Evolutionary conservation across 1,140 invertebrate species (phyloP).

Genomic region (Tetramorium parvispinum): DNA sequence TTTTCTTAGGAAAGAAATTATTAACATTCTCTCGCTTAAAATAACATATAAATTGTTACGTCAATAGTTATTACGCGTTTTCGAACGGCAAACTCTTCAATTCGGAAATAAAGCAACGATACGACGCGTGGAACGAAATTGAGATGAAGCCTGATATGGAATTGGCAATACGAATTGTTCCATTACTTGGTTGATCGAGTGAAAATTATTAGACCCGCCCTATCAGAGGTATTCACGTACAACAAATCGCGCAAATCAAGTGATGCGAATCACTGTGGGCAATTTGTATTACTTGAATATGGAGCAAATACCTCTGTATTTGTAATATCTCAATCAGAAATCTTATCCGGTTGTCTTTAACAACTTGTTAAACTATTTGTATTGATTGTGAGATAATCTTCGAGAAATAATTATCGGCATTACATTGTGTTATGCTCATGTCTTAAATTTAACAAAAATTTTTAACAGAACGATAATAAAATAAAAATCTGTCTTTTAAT

Average conservation of each 20-base stretch:
- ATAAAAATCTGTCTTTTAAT: not conserved
- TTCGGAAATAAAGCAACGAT: constrained; percentile 14
- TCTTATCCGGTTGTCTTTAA: not conserved
- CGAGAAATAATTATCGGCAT: not conserved
- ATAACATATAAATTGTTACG: not conserved
- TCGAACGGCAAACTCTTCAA: not conserved
- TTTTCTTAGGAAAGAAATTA: not conserved
- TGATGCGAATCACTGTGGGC: not conserved
- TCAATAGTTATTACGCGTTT: not conserved
- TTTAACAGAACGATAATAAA: not conserved
- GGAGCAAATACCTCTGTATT: not conserved
- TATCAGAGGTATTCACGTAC: not conserved
- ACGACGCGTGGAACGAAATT: not conserved
- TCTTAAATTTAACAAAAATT: not conserved
- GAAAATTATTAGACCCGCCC: constrained; percentile 6
- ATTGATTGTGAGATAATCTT: not conserved
- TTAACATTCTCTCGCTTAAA: not conserved
- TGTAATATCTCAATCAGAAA: not conserved
- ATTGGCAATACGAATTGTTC: constrained; percentile 18
- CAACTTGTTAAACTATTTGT: not conserved
- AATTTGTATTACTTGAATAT: not conserved
- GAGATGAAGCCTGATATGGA: not conserved
- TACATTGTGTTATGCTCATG: not conserved
- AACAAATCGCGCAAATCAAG: not conserved
- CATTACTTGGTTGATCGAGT: not conserved